Evolutionary conservation across 2,797 vertebrate genomes (phyloP), one percentile per base, ranked within the genome.

Genomic region (Amniataba percoides): DNA sequence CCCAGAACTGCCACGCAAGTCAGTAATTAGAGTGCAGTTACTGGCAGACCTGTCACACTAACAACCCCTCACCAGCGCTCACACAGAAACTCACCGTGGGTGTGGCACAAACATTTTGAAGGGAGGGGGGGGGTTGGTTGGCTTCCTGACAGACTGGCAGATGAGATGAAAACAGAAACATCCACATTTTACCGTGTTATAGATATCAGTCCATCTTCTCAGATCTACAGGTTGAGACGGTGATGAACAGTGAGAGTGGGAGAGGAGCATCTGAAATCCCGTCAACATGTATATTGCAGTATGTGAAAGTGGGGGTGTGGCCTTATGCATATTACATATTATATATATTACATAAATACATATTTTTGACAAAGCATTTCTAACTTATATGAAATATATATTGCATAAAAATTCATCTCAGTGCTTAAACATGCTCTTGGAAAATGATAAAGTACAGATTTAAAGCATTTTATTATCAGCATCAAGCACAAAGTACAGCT

Each of bases 1-100:
- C 77, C 61, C 9, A 16, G 61, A 84, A 81, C 61, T 74, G 42
- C 70, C 19, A 76, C 42, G 42, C 9, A 45, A 68, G 70, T 69
- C 70, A 57, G 71, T 81, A 86, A 86, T 91, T 83, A 85, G 65
- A 78, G 69, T 42, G 61, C 48, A 48, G 60, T 81, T 65, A 80
- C 77, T 72, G 62, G 70, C 13, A 71, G 68, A 34, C 25, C 7
- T 67, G 34, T 78, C 63, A 59, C 63, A 59, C 56, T 5, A 2
- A 65, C 53, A 27, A 14, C 23, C 31, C n/a, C 27, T 45, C 52
- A 66, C 39, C 5, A 2, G 48, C n/a, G 12, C 13, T 31, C 25
- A 42, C 11, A n/a, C 39, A 40, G 36, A 25, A 34, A 25, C 36
- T 27, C 55, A 43, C 43, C 45, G 55, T 43, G 34, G 56, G 68